phyloP scores from a whole-genome alignment of 2,888 invertebrate genomes.

The Oasisia sp. region DNA sequence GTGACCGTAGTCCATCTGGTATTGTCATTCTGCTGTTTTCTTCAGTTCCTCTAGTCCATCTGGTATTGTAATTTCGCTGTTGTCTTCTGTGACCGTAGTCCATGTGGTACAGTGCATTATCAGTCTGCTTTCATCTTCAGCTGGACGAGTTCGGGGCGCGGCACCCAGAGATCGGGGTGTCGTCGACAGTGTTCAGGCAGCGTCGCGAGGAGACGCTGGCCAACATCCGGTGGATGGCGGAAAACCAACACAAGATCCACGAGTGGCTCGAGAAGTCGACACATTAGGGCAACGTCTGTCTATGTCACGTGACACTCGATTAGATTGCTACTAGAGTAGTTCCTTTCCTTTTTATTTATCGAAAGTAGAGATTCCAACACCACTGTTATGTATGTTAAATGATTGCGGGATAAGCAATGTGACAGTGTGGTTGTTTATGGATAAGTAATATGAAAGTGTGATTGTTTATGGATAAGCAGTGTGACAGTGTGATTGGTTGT shows the following conservation, averaged over 20 bases:
- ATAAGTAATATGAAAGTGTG: background rate
- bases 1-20: too few species aligned
- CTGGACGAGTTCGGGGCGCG: constrained; percentile 20
- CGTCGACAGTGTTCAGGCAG: constrained; percentile 80
- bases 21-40: too few species aligned
- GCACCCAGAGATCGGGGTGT: constrained; percentile 75
- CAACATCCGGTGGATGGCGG: constrained; percentile 85
- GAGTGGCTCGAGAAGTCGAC: constrained; percentile 74
- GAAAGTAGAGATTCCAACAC: background rate
- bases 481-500: background rate
- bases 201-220: constrained; percentile 82
- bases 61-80: too few species aligned
- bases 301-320: background rate
- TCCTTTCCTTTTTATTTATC: background rate
- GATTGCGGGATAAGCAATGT: too few species aligned
- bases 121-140: background rate
- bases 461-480: background rate
- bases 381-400: background rate
- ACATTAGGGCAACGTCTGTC: background rate
- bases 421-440: too few species aligned
- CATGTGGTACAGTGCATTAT: background rate
- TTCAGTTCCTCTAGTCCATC: too few species aligned
- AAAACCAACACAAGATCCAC: constrained; percentile 79
- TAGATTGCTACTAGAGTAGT: background rate
- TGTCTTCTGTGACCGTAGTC: too few species aligned